A percentile compares a stretch with the other conserved stretches of the same genome.
These are phyloP conservation scores for Labeo catla DNA, from an alignment of 2,113 vertebrate genomes.

Conservation along the genomic window DNA sequence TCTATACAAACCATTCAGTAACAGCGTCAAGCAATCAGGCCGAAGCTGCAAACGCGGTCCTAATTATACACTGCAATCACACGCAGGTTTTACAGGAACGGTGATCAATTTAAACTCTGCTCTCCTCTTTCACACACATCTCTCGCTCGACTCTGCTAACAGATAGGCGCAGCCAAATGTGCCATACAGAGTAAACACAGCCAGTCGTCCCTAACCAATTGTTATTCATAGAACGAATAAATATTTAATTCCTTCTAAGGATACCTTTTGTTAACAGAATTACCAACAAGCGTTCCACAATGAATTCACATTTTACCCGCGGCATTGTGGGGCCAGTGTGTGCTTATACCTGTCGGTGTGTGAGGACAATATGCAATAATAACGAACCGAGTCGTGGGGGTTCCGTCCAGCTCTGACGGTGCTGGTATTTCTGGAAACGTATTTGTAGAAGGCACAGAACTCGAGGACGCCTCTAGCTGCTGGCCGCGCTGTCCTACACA, in stretches of 20 bases:
- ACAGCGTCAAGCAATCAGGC: neutral
- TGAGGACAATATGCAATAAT: slow-evolving; percentile 18
- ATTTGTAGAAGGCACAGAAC: slow-evolving; percentile 10
- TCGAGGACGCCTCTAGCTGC: neutral
- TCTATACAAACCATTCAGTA: neutral
- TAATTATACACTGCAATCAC: slow-evolving; percentile 38
- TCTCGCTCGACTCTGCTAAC: slow-evolving; percentile 24
- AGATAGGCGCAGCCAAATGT: slow-evolving; percentile 40
- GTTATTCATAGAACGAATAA: slow-evolving; percentile 78
- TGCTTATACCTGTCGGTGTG: neutral
- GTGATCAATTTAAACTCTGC: slow-evolving; percentile 36
- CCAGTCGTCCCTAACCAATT: slow-evolving; percentile 69
- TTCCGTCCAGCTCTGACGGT: slow-evolving; percentile 8
- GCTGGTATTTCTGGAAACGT: slow-evolving; percentile 10
- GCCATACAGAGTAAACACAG: slow-evolving; percentile 61
- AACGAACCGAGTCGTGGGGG: slow-evolving; percentile 16
- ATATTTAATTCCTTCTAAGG: slow-evolving; percentile 68
- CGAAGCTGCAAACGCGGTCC: neutral
- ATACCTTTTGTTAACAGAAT: slow-evolving; percentile 81
- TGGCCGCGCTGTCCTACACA: slow-evolving; percentile 6
- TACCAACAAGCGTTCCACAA: slow-evolving; percentile 77
- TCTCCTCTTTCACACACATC: neutral
- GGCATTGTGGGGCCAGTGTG: slow-evolving; percentile 15
- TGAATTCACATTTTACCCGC: slow-evolving; percentile 73
- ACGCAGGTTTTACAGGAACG: slow-evolving; percentile 6